Evolutionary conservation across 2,888 invertebrate genomes (phyloP), one percentile per base, ranked within the genome.

Genomic region (Drosophila paucipuncta): DNA sequence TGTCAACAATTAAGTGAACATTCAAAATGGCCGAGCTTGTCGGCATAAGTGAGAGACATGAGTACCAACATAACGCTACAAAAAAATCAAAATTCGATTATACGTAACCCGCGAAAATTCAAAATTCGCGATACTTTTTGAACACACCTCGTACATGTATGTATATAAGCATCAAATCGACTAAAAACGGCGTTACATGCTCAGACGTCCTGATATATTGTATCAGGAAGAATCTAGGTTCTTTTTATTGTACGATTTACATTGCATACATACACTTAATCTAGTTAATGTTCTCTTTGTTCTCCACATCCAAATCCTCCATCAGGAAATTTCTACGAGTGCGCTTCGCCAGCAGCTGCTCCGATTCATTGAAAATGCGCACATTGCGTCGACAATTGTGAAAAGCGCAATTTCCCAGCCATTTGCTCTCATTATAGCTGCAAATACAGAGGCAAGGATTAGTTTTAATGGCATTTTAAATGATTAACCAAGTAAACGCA

Each of bases 221-320:
- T 25, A 47, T 25, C 47, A 47, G 47, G 16, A 16, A 16, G 16
- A 13, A 9, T 9, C 22, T 9, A 25, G 16, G 4, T 47, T 25
- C 1, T 60, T 47, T 47, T 73, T 57, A 61, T 68, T 75, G 28
- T 63, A 41, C 28, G 33, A 47, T 55, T 49, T 37, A 62, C 41
- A 63, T 66, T 58, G 53, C 55, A 59, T 50, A 55, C 58, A 57
- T 55, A 6, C 18, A 18, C 31, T 62, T 37, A 76, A 50, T 35
- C 62, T 73, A 87, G 57, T 68, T 73, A 6, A 80, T 70, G 60
- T 90, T 87, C 31, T 87, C 87, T 31, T 87, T 87, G n/a, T 87
- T 89, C 7, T 90, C 90, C 7, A 66, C 57, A 33, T 70, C 73
- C 9, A 80, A 30, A 25, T 83, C 91, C 4, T 85, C 90, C 33